Percentiles rank a stretch among this genome's conserved stretches.
These are phyloP conservation scores for Ictalurus punctatus DNA, from an alignment of 2,113 vertebrate species.

Conservation along the genomic window DNA sequence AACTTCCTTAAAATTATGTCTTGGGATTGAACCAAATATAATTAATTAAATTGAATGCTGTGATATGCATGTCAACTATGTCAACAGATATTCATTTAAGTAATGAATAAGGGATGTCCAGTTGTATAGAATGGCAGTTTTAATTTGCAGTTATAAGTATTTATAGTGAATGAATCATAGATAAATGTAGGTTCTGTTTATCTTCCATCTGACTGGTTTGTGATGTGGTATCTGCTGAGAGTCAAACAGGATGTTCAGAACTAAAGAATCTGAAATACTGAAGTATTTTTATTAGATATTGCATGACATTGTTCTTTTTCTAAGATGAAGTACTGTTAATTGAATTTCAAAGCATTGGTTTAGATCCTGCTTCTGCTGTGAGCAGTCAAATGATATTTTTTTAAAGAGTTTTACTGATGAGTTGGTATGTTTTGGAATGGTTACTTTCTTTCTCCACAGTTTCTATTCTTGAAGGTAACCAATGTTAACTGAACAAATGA, in stretches of 20 bases:
- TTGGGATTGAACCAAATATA: neutral
- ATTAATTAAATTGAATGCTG: neutral
- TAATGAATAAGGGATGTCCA: neutral
- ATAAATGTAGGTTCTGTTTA: neutral
- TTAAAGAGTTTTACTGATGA: neutral
- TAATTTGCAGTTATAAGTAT: neutral
- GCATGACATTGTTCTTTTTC: neutral
- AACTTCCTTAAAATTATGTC: neutral
- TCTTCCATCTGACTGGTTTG: neutral
- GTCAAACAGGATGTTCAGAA: neutral
- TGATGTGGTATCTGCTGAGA: neutral
- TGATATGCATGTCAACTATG: neutral
- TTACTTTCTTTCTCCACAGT: neutral
- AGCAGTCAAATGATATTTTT: neutral
- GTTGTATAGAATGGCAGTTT: neutral
- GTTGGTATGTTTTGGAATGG: neutral
- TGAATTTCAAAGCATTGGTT: neutral
- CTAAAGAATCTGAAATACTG: neutral
- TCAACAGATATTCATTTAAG: neutral
- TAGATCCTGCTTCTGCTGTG: neutral
- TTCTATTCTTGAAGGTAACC: neutral
- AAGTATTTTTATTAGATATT: neutral
- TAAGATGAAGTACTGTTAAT: neutral
- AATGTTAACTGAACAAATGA: neutral
- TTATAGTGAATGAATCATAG: neutral